A percentile compares a stretch with the other conserved stretches of the same genome.
Evolutionary conservation across 2,888 invertebrate species (phyloP).

Genomic region (Polyploca ridens): DNA sequence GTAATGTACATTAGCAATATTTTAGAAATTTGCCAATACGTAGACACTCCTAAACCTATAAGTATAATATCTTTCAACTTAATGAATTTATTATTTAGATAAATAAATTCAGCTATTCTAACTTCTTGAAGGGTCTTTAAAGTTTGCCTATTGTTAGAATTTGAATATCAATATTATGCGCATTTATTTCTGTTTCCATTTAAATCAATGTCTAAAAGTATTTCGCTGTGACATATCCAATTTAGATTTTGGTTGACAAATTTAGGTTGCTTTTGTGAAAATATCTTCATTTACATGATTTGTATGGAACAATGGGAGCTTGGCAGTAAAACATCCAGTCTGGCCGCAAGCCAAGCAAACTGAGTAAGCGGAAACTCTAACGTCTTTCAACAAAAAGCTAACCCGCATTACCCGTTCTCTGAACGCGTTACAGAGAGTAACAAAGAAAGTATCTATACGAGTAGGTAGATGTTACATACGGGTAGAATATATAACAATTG

Average conservation of each 20-base stretch:
- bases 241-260: neutral
- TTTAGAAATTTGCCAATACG: no score
- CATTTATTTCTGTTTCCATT: neutral
- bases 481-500: no score
- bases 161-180: neutral
- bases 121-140: neutral
- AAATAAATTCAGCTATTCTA: no score
- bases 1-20: no score
- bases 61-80: no score
- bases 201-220: neutral
- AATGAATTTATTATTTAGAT: no score
- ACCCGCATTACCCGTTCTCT: slow-evolving; percentile 4
- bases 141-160: neutral
- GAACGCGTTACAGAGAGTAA: slow-evolving; percentile 13
- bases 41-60: no score
- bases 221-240: neutral
- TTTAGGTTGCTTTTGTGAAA: neutral
- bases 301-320: neutral
- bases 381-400: slow-evolving; percentile 28
- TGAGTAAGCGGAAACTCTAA: slow-evolving; percentile 21
- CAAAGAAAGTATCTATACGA: neutral
- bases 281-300: slow-evolving; percentile 16
- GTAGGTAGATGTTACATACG: no score
- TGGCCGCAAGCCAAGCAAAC: slow-evolving; percentile 25
- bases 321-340: slow-evolving; percentile 22